Conservation (phyloP, 2,113 vertebrate genomes). For the Centropus bengalensis region DNA sequence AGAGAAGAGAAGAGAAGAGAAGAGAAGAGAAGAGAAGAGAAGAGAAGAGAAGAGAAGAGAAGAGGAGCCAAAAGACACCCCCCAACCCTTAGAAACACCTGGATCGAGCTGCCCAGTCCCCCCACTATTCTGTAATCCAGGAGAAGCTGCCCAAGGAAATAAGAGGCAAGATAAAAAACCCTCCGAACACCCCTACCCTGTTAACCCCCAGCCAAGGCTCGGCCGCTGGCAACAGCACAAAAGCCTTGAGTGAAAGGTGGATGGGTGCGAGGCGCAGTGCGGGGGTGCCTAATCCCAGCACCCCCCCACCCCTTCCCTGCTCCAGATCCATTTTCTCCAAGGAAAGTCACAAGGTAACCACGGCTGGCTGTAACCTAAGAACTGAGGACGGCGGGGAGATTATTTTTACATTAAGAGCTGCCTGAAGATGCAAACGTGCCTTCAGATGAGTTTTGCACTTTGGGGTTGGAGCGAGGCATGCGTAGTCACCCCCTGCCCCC, state of each 20-base stretch:
- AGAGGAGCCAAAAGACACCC: neutral
- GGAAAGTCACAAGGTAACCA: constrained; percentile 36
- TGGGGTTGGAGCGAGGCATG: neutral
- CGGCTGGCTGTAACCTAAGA: constrained; percentile 45
- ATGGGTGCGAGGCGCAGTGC: accelerated
- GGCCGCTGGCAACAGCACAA: neutral
- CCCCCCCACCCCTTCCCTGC: neutral
- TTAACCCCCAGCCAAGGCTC: neutral
- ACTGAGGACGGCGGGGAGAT: neutral
- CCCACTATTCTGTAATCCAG: neutral
- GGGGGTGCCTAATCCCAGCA: neutral
- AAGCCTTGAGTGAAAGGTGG: neutral
- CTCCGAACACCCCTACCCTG: too few relatives aligned
- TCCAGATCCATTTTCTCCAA: neutral
- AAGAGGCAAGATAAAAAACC: neutral
- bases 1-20: accelerated
- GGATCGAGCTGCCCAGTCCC: neutral
- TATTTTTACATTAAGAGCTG: constrained; percentile 49
- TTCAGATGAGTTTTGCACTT: neutral
- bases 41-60: neutral
- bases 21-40: neutral
- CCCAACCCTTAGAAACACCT: neutral
- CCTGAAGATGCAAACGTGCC: constrained; percentile 29
- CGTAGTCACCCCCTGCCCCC: neutral
- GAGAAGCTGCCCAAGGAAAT: neutral